phyloP scores from a whole-genome alignment of 2,113 vertebrate genomes.

The Corythaixoides concolor region DNA sequence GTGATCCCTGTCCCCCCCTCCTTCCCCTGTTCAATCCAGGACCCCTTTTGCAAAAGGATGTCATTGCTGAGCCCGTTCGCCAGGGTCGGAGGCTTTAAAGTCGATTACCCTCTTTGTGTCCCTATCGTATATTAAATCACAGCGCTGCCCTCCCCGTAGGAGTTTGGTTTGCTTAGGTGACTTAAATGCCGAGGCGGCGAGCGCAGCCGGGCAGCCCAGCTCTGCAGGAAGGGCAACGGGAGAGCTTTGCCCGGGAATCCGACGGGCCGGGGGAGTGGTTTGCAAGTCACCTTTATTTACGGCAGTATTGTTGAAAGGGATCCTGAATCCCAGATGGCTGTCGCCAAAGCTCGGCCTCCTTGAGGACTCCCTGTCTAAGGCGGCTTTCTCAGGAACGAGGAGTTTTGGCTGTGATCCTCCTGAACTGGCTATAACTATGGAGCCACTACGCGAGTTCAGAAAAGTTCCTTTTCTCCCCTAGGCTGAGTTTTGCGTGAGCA shows the following conservation, averaged over 20 bases:
- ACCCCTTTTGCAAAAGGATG: neutral
- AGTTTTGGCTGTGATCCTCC: neutral
- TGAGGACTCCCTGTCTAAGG: neutral
- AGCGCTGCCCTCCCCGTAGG: neutral
- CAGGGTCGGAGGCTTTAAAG: neutral
- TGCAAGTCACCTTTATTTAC: constrained; percentile 27
- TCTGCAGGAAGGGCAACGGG: neutral
- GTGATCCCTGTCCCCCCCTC: neutral
- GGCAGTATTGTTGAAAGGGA: neutral
- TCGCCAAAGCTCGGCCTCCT: neutral
- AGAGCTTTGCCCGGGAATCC: neutral
- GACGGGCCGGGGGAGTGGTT: neutral
- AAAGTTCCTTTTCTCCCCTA: constrained; percentile 6
- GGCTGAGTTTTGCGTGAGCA: constrained; percentile 20
- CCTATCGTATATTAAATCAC: neutral
- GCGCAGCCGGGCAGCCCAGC: neutral
- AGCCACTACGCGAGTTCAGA: constrained; percentile 20
- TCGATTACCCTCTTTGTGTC: constrained; percentile 31
- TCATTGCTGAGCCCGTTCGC: neutral
- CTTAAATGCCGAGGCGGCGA: neutral
- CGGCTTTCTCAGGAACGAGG: neutral
- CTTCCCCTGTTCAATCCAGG: neutral
- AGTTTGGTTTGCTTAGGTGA: neutral
- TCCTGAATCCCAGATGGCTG: neutral
- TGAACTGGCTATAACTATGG: neutral